Evolutionary conservation across 2,888 invertebrate genomes (phyloP).

Genomic region (Chloroclystis v-ata): DNA sequence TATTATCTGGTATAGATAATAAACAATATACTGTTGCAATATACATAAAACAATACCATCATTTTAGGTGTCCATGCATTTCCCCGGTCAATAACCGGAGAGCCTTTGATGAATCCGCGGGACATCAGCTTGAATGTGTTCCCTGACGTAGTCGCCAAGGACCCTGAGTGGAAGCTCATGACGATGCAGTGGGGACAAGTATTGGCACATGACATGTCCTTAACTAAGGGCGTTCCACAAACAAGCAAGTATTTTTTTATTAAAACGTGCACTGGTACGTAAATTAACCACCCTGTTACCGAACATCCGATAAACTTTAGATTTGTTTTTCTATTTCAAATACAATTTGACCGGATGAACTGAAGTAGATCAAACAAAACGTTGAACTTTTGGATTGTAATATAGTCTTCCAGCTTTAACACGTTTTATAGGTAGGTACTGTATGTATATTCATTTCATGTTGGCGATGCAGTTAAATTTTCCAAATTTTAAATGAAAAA

Average conservation of each 20-base stretch:
- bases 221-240: conserved; percentile 5
- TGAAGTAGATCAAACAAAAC: too few relatives aligned
- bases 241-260: conserved; percentile 6
- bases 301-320: background rate
- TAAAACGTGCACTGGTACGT: background rate
- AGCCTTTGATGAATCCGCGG: conserved; percentile 12
- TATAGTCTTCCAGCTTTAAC: too few relatives aligned
- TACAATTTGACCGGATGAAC: too few relatives aligned
- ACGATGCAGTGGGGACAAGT: conserved; percentile 16
- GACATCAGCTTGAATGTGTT: conserved; percentile 8
- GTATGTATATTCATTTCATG: too few relatives aligned
- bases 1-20: too few relatives aligned
- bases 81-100: conserved; percentile 1
- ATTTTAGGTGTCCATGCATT: conserved; percentile 10
- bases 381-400: too few relatives aligned
- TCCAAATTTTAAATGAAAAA: too few relatives aligned
- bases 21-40: too few relatives aligned
- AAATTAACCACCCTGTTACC: background rate
- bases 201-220: conserved; percentile 15
- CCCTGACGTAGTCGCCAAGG: conserved; percentile 2
- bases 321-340: too few relatives aligned
- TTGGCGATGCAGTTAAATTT: too few relatives aligned
- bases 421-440: too few relatives aligned
- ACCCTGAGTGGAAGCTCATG: conserved; percentile 4
- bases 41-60: background rate